Evolutionary conservation across 2,113 vertebrate species (phyloP).

Genomic region (Chunga burmeisteri): DNA sequence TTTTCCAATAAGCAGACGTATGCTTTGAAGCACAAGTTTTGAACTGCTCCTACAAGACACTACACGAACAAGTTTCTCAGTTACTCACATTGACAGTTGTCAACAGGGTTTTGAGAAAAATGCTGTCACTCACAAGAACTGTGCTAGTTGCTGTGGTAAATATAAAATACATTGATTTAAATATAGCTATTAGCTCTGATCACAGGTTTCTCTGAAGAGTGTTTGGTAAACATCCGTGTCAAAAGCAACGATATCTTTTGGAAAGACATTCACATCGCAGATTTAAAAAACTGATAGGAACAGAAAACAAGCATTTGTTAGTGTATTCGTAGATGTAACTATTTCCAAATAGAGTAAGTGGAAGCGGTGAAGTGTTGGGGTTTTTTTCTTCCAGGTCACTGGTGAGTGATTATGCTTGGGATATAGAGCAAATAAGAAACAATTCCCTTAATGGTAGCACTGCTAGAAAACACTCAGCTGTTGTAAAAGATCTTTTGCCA

Average conservation of each 20-base stretch:
- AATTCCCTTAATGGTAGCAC: background rate
- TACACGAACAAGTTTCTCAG: conserved; percentile 71
- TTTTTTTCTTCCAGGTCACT: background rate
- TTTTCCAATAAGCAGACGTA: conserved; percentile 58
- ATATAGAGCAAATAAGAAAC: background rate
- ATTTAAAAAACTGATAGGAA: background rate
- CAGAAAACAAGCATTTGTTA: background rate
- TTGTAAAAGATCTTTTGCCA: background rate
- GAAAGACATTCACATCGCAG: background rate
- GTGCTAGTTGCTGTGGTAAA: conserved; percentile 76
- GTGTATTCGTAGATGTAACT: background rate
- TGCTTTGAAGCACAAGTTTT: background rate
- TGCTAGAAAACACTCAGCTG: background rate
- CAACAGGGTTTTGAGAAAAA: conserved; percentile 77
- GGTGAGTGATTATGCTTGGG: background rate
- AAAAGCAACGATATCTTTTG: background rate
- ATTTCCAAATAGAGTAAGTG: background rate
- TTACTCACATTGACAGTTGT: conserved; percentile 68
- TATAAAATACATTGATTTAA: background rate
- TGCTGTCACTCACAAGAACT: conserved; percentile 59
- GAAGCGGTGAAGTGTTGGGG: background rate
- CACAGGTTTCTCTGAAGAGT: background rate
- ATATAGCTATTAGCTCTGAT: background rate
- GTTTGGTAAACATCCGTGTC: background rate
- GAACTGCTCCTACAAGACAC: conserved; percentile 38